phyloP scores from a whole-genome alignment of 2,888 invertebrate genomes.

The Caradrina kadenii region DNA sequence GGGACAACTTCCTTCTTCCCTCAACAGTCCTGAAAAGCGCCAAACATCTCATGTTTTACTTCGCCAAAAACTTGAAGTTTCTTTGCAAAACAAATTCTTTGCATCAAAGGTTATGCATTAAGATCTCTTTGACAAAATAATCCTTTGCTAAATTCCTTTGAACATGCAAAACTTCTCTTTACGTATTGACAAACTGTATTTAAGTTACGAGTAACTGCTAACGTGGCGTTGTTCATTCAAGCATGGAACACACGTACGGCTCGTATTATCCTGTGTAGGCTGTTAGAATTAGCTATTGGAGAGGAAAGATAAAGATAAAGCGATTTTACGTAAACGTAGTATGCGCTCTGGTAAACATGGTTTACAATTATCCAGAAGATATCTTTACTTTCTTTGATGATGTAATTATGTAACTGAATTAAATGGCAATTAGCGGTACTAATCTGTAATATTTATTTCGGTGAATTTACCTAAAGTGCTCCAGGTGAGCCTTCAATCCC shows the following conservation, averaged over 20 bases:
- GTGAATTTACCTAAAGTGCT: no score
- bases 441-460: no score
- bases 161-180: constrained; percentile 3
- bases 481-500: no score
- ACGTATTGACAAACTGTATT: constrained; percentile 24
- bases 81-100: constrained; percentile 12
- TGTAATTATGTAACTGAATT: background rate
- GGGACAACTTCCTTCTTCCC: background rate
- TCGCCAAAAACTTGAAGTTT: constrained; percentile 5
- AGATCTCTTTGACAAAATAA: constrained; percentile 13
- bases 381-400: background rate
- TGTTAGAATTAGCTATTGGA: constrained; percentile 47
- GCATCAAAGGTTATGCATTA: constrained; percentile 12
- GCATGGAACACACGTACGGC: constrained; percentile 37
- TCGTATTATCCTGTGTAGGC: constrained; percentile 45
- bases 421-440: background rate
- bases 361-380: constrained; percentile 9
- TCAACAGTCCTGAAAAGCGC: background rate
- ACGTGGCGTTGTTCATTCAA: constrained; percentile 19
- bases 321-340: constrained; percentile 5
- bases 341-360: constrained; percentile 4
- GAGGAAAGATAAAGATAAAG: constrained; percentile 52
- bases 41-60: constrained; percentile 19
- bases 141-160: constrained; percentile 20
- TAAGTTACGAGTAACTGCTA: constrained; percentile 1